Evolutionary conservation across 2,888 invertebrate genomes (phyloP).

Genomic region (Gastrophysa polygoni): DNA sequence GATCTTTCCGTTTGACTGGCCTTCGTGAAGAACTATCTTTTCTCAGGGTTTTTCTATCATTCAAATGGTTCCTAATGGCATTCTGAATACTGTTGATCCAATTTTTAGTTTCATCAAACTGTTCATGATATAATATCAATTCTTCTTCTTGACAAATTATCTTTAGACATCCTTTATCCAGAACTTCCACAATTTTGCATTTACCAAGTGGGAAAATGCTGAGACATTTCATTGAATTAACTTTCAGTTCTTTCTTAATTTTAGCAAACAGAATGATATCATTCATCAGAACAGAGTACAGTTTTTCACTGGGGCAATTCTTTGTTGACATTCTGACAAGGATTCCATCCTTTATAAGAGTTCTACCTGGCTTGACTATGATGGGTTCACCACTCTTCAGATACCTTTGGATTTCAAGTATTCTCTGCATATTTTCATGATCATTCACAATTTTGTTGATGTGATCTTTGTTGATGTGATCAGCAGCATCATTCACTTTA

Average conservation of each 20-base stretch:
- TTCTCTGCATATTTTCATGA: slow-evolving; percentile 72
- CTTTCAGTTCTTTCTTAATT: slow-evolving; percentile 63
- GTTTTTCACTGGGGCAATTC: slow-evolving; percentile 58
- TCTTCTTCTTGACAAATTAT: slow-evolving; percentile 66
- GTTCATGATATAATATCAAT: slow-evolving; percentile 64
- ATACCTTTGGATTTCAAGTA: slow-evolving; percentile 71
- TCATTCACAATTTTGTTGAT: slow-evolving; percentile 76
- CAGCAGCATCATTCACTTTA: slow-evolving; percentile 71
- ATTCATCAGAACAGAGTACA: slow-evolving; percentile 73
- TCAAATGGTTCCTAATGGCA: slow-evolving; percentile 64
- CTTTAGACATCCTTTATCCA: slow-evolving; percentile 66
- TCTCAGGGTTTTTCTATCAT: slow-evolving; percentile 65
- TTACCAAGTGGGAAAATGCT: slow-evolving; percentile 74
- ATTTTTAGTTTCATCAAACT: slow-evolving; percentile 60
- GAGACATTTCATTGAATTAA: slow-evolving; percentile 68
- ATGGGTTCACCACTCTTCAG: slow-evolving; percentile 67
- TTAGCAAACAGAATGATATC: slow-evolving; percentile 79
- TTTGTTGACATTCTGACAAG: slow-evolving; percentile 54
- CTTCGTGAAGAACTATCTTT: slow-evolving; percentile 69
- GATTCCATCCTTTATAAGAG: slow-evolving; percentile 70
- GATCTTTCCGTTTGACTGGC: slow-evolving; percentile 64
- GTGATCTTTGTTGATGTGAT: slow-evolving; percentile 75
- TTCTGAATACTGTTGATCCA: slow-evolving; percentile 65
- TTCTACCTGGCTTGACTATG: slow-evolving; percentile 72
- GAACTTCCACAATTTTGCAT: slow-evolving; percentile 67